Base-by-base conservation (phyloP, 2,888 invertebrate species). In the Calliphora vomitoria region DNA sequence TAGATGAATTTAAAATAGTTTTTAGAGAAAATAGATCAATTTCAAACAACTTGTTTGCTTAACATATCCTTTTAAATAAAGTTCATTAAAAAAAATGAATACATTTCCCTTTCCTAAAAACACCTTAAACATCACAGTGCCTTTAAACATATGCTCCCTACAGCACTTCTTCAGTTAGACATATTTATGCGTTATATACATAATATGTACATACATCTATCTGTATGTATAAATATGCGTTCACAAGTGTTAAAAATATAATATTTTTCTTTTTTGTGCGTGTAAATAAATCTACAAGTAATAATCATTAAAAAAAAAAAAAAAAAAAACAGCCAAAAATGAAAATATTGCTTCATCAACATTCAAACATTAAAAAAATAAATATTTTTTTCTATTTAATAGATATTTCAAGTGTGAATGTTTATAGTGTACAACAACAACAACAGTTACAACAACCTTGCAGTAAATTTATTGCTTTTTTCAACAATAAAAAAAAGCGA, bases 401-500 rank as follows among this genome's bases (percentile, higher is more conserved):
- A 76, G 50, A 64, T 64, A 76, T 50, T 76, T 66, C 66, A 74
- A 72, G 55, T 85, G 81, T 82, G 55, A 72, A 85, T 72, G 50
- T 38, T 66, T 66, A 72, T 31, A 20, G 1, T 25, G 25, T n/a
- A 25, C 25, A 25, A 25, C 64, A 71, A 71, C 53, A 71, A 50
- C 60, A 71, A 74, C 8, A 68, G 68, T 66, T 82, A 78, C 80
- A 80, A 76, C 74, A 83, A 83, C 83, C 83, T 87, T 87, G 86
- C 86, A 83, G 41, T 66, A 66, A 62, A 81, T 69, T 76, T 62
- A 62, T 69, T 80, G 44, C 41, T 75, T 78, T 68, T n/a, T 58
- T 71, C 13, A n/a, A 38, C 8, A 38, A 44, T 53, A 53, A 62
- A 53, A 38, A 35, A 60, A 71, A 71, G 69, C 41, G 20, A 8